Evolutionary conservation across 2,888 invertebrate species (phyloP), one percentile per base, ranked within the genome.

Genomic region (Protophormia terraenovae): DNA sequence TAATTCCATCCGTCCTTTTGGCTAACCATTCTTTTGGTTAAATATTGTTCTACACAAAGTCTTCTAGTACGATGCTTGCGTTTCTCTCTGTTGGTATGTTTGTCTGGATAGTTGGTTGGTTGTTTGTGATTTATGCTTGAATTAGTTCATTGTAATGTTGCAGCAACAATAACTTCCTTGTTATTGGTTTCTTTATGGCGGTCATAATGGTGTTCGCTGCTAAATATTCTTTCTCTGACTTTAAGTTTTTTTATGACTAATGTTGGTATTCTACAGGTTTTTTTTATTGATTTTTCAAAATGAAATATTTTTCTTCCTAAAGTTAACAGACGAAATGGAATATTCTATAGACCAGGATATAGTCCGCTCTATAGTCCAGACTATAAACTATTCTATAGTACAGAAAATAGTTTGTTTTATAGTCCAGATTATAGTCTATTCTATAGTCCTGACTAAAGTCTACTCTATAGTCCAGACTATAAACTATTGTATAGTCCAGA

Each of bases 101-200:
- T 14, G 58, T 19, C 19, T 73, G 3, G 14, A 14, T 72, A 19
- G 19, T 14, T 41, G 3, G 32, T 47, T 53, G 29, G 16, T 47
- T 50, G 29, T 58, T 47, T 47, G 29, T 29, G 71, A 45, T 67
- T 67, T 24, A 77, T 47, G 77, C 58, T 77, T 67, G 58, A 67
- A 77, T 77, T 67, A 58, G 58, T 58, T 77, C 24, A 58, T 67
- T 58, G 29, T 67, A 24, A 67, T 67, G 32, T 66, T 76, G 66
- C 41, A 50, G n/a, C n/a, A 77, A 35, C 35, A 67, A 71, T 38
- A 79, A 79, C 79, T 79, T 64, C 72, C 71, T 72, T 69, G 72
- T 72, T 79, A 64, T 55, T 64, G 79, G 29, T 32, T 72, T 53
- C 22, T 66, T 55, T 77, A 67, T 79, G 78, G 47, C 60, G 69